Evolutionary conservation across 2,113 vertebrate species (phyloP).

Genomic region (Dasypus novemcinctus): DNA sequence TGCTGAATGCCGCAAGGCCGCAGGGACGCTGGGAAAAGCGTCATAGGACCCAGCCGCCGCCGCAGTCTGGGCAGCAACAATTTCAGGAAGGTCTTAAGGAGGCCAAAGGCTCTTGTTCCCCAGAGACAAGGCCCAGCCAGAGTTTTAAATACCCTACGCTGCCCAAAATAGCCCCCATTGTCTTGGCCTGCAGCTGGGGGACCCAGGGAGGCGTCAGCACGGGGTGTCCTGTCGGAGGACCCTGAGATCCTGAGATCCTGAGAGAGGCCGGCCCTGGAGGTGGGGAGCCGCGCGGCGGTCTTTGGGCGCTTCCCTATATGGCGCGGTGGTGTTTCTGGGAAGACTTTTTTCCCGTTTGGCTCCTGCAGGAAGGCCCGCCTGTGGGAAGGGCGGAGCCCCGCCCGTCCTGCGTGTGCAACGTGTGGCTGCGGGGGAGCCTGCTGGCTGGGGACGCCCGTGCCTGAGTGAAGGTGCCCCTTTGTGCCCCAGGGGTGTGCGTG

Average conservation of each 20-base stretch:
- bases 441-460: constrained; percentile 32
- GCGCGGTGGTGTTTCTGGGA: not conserved
- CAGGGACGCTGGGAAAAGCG: not conserved
- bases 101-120: constrained; percentile 51
- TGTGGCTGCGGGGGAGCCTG: not conserved
- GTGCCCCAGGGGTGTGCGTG: not conserved
- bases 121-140: constrained; percentile 36
- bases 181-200: constrained; percentile 34
- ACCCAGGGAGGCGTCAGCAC: not conserved
- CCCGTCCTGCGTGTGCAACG: constrained; percentile 51
- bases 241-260: too few relatives aligned
- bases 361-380: constrained; percentile 20
- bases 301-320: constrained; percentile 41
- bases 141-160: constrained; percentile 64
- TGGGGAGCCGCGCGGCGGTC: not conserved
- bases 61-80: constrained; percentile 33
- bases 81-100: constrained; percentile 70
- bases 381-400: constrained; percentile 15
- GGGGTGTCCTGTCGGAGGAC: not conserved
- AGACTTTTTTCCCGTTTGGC: constrained; percentile 52
- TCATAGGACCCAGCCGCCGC: not conserved
- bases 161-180: constrained; percentile 68
- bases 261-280: not conserved
- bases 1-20: not conserved
- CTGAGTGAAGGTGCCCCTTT: not conserved